Evolutionary conservation across 2,888 invertebrate genomes (phyloP).

Genomic region (Xylophagus ater): DNA sequence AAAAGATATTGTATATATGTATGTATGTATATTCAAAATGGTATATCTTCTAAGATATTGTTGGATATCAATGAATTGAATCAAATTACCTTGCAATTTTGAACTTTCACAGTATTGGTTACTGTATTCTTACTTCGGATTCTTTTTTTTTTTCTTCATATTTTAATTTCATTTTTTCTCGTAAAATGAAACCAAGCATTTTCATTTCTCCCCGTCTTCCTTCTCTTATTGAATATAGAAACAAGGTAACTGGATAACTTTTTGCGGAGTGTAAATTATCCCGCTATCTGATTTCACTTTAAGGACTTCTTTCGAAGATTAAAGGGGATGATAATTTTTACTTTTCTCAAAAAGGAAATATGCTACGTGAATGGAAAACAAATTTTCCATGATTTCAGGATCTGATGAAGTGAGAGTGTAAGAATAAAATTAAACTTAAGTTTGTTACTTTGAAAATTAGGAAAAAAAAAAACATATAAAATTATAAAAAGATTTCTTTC

Average conservation of each 20-base stretch:
- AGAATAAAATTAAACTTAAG: too few species aligned
- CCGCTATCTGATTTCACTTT: slow-evolving; percentile 11
- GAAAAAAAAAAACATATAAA: too few species aligned
- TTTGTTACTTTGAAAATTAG: too few species aligned
- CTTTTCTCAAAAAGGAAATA: slow-evolving; percentile 5
- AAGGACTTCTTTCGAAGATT: slow-evolving; percentile 8
- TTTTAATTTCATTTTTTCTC: slow-evolving; percentile 17
- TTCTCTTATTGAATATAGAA: not conserved
- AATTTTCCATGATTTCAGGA: too few species aligned
- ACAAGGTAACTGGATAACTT: slow-evolving; percentile 5
- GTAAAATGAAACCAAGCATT: slow-evolving; percentile 19
- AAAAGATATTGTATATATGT: too few species aligned
- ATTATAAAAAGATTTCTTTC: too few species aligned
- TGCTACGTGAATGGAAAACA: slow-evolving; percentile 4
- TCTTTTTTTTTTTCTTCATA: slow-evolving; percentile 28
- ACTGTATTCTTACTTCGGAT: too few species aligned
- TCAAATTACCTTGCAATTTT: slow-evolving; percentile 41
- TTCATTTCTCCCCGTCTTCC: not conserved
- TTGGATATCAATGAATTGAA: slow-evolving; percentile 37
- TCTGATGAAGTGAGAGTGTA: too few species aligned
- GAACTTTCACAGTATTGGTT: too few species aligned
- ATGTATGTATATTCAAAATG: too few species aligned
- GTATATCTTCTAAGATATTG: too few species aligned
- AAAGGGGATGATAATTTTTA: slow-evolving; percentile 8
- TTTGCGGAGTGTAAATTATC: slow-evolving; percentile 12